Evolutionary conservation across 2,797 vertebrate genomes (phyloP).

Genomic region (Smutsia temminckii): DNA sequence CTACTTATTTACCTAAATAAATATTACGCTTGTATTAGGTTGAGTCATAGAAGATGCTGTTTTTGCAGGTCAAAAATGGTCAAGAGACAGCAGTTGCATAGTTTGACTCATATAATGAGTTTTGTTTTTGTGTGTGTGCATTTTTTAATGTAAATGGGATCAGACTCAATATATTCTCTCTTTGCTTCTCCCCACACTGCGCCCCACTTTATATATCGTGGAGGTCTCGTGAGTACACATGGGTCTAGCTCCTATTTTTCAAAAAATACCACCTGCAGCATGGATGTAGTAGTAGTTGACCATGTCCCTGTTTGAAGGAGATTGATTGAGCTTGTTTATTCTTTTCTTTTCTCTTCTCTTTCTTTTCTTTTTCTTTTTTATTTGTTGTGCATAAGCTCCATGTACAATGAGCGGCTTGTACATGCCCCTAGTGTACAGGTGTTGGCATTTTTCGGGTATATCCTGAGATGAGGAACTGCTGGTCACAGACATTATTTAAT

Average conservation of each 20-base stretch:
- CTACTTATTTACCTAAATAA: background rate
- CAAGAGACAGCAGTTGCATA: background rate
- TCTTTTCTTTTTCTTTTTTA: background rate
- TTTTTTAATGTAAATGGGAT: background rate
- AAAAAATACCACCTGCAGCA: background rate
- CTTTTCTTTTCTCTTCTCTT: background rate
- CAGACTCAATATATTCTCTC: background rate
- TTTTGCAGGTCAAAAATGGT: conserved; percentile 2
- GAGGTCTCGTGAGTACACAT: too few species aligned
- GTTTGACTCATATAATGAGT: background rate
- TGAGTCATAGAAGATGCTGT: background rate
- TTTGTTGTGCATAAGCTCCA: background rate
- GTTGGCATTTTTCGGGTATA: background rate
- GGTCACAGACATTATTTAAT: background rate
- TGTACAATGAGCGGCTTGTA: background rate
- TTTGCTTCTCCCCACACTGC: background rate
- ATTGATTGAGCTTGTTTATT: background rate
- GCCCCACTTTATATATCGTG: background rate
- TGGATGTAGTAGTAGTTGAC: background rate
- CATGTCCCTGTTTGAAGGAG: background rate
- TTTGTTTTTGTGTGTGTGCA: background rate
- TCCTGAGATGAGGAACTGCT: background rate
- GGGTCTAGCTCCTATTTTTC: background rate
- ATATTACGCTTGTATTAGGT: background rate
- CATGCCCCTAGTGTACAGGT: background rate